These are phyloP conservation scores for Papilio machaon DNA, from an alignment of 1,140 invertebrate genomes.

Conservation along the genomic window DNA sequence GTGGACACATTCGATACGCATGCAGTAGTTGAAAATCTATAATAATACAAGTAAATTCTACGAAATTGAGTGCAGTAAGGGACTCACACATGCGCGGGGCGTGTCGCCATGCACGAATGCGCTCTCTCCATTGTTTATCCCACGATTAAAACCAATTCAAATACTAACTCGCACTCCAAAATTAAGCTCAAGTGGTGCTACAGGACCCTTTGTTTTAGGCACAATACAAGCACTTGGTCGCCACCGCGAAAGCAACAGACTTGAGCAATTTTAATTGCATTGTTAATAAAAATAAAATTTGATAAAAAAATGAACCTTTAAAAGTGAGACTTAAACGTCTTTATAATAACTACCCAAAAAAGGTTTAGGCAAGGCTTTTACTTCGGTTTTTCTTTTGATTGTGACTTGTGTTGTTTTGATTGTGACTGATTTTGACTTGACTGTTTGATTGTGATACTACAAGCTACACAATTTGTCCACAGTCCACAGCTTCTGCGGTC, in stretches of 20 bases:
- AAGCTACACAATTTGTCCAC: neutral
- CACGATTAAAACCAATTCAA: conserved; percentile 80
- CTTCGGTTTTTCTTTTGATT: no score
- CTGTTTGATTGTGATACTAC: neutral
- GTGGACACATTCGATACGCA: conserved; percentile 33
- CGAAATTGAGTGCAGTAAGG: conserved; percentile 47
- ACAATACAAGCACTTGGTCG: conserved; percentile 69
- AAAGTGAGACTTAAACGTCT: neutral
- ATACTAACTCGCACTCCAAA: conserved; percentile 80
- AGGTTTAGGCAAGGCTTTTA: neutral
- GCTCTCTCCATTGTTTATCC: conserved; percentile 77
- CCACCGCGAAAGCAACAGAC: conserved; percentile 55
- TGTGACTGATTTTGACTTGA: no score
- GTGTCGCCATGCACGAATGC: conserved; percentile 64
- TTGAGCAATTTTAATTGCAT: conserved; percentile 26
- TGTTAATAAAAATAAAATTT: neutral
- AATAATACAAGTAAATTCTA: conserved; percentile 43
- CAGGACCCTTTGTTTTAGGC: conserved; percentile 74
- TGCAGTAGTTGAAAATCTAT: conserved; percentile 30
- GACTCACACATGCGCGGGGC: conserved; percentile 66
- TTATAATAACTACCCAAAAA: no score
- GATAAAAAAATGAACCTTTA: neutral
- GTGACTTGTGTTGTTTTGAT: no score
- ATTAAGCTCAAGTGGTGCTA: conserved; percentile 77
- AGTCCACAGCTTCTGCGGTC: conserved; percentile 27